Conservation (phyloP, 2,888 invertebrate species). For the Dryococelus australis region DNA sequence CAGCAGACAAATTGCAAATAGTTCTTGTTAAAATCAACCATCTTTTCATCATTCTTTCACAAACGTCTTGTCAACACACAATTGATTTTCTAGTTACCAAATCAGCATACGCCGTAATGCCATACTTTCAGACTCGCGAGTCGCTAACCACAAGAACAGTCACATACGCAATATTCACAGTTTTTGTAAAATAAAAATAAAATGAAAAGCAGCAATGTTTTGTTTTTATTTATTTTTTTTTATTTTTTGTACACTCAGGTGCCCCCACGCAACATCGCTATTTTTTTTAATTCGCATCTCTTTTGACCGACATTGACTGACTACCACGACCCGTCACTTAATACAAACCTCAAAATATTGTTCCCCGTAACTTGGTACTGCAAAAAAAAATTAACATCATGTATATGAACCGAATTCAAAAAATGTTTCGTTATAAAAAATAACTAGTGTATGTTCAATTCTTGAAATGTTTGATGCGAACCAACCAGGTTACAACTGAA, state of each 20-base stretch:
- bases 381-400: neutral
- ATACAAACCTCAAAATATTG: neutral
- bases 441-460: neutral
- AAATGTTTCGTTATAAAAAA: neutral
- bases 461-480: neutral
- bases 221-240: constrained; percentile 28
- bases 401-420: neutral
- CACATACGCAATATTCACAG: constrained; percentile 18
- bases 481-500: neutral
- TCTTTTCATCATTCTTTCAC: neutral
- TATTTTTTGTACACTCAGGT: constrained; percentile 30
- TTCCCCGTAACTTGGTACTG: neutral
- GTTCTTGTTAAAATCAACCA: constrained; percentile 21
- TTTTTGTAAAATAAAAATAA: constrained; percentile 18
- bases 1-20: constrained; percentile 28
- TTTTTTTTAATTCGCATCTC: neutral
- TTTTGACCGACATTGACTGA: neutral
- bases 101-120: neutral
- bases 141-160: constrained; percentile 19
- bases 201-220: constrained; percentile 29
- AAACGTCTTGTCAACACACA: neutral
- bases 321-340: neutral
- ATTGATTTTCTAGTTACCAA: constrained; percentile 1
- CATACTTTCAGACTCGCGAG: neutral
- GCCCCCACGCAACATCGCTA: constrained; percentile 30